Base-by-base conservation (phyloP, 1,140 invertebrate genomes). In the Phymorhynchus buccinoides region DNA sequence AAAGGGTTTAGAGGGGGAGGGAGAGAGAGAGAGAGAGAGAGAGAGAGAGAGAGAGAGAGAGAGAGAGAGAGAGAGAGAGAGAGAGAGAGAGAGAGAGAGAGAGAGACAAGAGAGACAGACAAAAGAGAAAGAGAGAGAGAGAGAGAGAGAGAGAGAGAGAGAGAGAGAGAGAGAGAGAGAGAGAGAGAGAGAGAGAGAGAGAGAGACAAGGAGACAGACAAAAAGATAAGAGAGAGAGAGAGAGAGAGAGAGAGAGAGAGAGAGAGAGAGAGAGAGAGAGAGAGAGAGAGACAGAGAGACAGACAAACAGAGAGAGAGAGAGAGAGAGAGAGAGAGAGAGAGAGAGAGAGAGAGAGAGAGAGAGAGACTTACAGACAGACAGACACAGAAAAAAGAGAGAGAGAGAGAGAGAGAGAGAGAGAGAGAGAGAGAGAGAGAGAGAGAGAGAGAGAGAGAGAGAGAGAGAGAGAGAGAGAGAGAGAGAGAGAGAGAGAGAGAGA, bases 341-440 rank as follows among this genome's bases (percentile, higher is more conserved):
- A 62, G 6, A 18, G 18, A 48, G 18, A 52, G 48, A 52, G 48
- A 52, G 48, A 52, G 71, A 73, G 71, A 73, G 71, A 48, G 7
- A 48, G 44, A 48, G 44, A 48, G 44, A 18, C 44, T 48, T 18
- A 6, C 7, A 48, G 44, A 48, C 44, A 48, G 44, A 48, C 7
- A 18, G 48, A 52, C 12, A 52, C 44, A 18, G 44, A 6, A 48
- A 9, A 18, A 48, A 48, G 18, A 52, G 48, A 52, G 48, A 52
- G 48, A 52, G 71, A 73, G 71, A 73, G 71, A 73, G 71, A 73
- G 71, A 73, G 71, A 73, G 71, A 73, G 71, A 73, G 71, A 73
- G 71, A 73, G 71, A 73, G 71, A 73, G 71, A 73, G 71, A 73
- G 71, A 73, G 71, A 73, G 71, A 73, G 71, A 73, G 71, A 73